Evolutionary conservation across 2,113 vertebrate species (phyloP), one percentile per base, ranked within the genome.

Genomic region (Cyanistes caeruleus): DNA sequence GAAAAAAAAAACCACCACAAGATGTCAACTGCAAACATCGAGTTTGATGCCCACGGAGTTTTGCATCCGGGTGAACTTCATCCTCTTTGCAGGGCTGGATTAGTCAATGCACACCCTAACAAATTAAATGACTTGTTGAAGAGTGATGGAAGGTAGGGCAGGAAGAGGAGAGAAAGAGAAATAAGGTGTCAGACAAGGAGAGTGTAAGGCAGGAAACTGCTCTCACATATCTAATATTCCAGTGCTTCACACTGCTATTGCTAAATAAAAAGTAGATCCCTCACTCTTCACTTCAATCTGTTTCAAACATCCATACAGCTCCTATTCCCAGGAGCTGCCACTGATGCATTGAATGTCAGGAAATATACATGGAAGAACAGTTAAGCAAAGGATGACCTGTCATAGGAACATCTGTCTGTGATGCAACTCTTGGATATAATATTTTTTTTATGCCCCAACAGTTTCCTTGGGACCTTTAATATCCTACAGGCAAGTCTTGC

Each of bases 401-500:
- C 94, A 86, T 75, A 95, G 72, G 43, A 89, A 94, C 91, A 97
- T 91, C 87, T 87, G 93, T 64, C 88, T 94, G 60, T 70, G 92
- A 92, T 75, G 90, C 64, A 97, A 10, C 67, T 67, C 82, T 64
- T 63, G 75, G 82, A 95, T 52, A 44, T 44, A 74, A 28, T 33
- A 21, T 62, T 80, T 85, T 85, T 74, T 93, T 95, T 60, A 94
- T 85, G 64, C 82, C 82, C 48, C 76, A 84, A 37, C 60, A 74
- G 79, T 84, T 95, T 90, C 46, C n/a, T 56, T 77, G 92, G 49
- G 92, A 92, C 44, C 22, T 53, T 90, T 84, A 95, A 93, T 90
- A 95, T 90, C 82, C 83, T 84, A 88, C 21, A 86, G 43, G 48
- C 85, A 75, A 67, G 41, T 37, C 87, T 72, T 86, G 85, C 52